phyloP scores from a whole-genome alignment of 2,797 vertebrate genomes.

The Masticophis lateralis region DNA sequence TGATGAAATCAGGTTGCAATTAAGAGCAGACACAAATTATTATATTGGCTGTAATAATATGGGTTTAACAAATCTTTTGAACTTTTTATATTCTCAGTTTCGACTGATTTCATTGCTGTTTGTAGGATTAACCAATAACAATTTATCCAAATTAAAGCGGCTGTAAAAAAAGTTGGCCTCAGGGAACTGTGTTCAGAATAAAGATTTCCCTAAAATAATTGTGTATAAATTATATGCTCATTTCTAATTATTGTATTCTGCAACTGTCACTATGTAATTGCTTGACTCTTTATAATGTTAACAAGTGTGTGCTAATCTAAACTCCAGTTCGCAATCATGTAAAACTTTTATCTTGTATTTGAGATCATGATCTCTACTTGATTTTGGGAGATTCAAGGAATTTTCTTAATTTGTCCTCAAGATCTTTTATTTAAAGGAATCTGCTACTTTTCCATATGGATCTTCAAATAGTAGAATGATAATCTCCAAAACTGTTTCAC shows the following conservation, averaged over 20 bases:
- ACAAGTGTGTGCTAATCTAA: not conserved
- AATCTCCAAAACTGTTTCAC: not conserved
- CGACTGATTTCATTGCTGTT: not conserved
- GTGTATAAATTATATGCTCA: not conserved
- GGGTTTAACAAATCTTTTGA: not conserved
- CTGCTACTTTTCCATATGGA: no score
- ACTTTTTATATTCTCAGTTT: not conserved
- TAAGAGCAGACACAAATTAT: not conserved
- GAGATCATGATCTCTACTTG: not conserved
- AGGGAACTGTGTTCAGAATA: not conserved
- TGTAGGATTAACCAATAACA: not conserved
- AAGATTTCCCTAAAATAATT: not conserved
- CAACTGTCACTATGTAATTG: not conserved
- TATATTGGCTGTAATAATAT: not conserved
- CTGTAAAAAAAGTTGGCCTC: not conserved
- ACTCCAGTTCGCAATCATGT: not conserved
- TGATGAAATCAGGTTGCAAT: not conserved
- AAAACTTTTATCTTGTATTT: not conserved
- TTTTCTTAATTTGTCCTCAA: not conserved
- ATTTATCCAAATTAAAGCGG: not conserved
- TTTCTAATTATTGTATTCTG: not conserved
- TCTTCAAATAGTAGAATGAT: not conserved
- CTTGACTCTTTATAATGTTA: not conserved
- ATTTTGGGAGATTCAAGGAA: not conserved
- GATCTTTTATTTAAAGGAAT: not conserved